Evolutionary conservation across 2,797 vertebrate species (phyloP), one percentile per base, ranked within the genome.

Genomic region (Sitta carolinensis): DNA sequence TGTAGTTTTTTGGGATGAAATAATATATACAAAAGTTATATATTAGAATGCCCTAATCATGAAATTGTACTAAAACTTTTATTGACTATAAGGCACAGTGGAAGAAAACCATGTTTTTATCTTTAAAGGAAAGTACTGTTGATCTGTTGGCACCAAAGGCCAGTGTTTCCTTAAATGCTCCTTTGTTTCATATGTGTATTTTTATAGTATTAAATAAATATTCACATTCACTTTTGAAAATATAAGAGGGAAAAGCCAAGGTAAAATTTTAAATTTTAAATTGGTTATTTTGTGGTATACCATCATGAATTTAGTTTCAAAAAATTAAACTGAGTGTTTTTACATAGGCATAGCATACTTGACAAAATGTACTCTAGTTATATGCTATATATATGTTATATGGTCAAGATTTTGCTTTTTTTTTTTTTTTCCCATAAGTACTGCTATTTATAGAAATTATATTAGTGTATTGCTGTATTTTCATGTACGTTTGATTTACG

Each of bases 401-500:
- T 36, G 42, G 36, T 76, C 30, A 76, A 80, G 80, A 50, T 43
- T 42, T 84, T 69, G 5, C 32, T 36, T 93, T 23, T 50, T 58
- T 93, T 23, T 50, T 58, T 79, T 94, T 84, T 55, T 87, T 82
- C 48, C 76, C 8, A 48, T 61, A 69, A 96, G 50, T 78, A 63
- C 40, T 88, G 32, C 12, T 81, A 32, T 47, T 87, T 95, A 81
- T 21, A 79, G 9, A 90, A 81, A 84, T 26, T 66, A 0, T 81
- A 23, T 84, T 80, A 55, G 59, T 81, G 8, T 77, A n/a, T 87
- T 30, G 73, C 51, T 80, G 38, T 84, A 74, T 47, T 67, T 38
- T 70, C 34, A 73, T 87, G 76, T 79, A 67, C 13, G 38, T 52
- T 77, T 92, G 66, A 91, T 92, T 93, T 95, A 51, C 29, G 78